These are phyloP conservation scores for Anableps anableps DNA, from an alignment of 2,797 vertebrate genomes.

Conservation along the genomic window DNA sequence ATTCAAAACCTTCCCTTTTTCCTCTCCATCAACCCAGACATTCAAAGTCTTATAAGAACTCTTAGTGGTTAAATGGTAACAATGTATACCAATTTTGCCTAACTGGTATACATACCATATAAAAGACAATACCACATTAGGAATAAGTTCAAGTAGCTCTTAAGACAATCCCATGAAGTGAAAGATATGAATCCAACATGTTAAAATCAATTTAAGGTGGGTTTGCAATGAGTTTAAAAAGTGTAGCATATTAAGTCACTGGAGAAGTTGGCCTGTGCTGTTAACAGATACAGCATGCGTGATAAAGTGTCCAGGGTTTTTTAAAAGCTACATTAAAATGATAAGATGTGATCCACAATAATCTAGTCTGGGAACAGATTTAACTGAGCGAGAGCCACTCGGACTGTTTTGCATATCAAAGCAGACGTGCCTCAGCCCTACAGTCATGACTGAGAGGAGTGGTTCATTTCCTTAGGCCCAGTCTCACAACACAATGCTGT, in stretches of 20 bases:
- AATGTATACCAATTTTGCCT: conserved; percentile 17
- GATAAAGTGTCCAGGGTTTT: conserved; percentile 16
- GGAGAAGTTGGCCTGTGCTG: neutral
- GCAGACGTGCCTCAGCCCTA: conserved; percentile 67
- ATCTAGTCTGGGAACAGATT: conserved; percentile 23
- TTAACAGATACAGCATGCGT: conserved; percentile 10
- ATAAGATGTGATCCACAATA: conserved; percentile 34
- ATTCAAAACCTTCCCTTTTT: conserved; percentile 10
- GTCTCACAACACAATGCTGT: conserved; percentile 68
- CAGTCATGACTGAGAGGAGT: conserved; percentile 12
- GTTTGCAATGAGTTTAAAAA: neutral
- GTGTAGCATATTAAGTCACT: neutral
- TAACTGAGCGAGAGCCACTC: conserved; percentile 30
- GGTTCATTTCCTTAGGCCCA: conserved; percentile 11
- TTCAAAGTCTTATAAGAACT: conserved; percentile 58
- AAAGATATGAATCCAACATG: conserved; percentile 2
- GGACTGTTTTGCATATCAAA: conserved; percentile 55
- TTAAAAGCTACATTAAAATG: conserved; percentile 30
- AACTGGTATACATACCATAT: conserved; percentile 23
- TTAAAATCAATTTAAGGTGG: conserved; percentile 13
- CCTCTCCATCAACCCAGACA: conserved; percentile 39
- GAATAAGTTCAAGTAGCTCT: conserved; percentile 55
- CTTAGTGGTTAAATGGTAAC: conserved; percentile 63
- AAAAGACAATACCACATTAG: conserved; percentile 12
- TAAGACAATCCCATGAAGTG: conserved; percentile 19